A percentile compares a stretch with the other conserved stretches of the same genome.
These are phyloP conservation scores for Trachelipus rathkii DNA, from an alignment of 1,140 invertebrate genomes.

Conservation along the genomic window DNA sequence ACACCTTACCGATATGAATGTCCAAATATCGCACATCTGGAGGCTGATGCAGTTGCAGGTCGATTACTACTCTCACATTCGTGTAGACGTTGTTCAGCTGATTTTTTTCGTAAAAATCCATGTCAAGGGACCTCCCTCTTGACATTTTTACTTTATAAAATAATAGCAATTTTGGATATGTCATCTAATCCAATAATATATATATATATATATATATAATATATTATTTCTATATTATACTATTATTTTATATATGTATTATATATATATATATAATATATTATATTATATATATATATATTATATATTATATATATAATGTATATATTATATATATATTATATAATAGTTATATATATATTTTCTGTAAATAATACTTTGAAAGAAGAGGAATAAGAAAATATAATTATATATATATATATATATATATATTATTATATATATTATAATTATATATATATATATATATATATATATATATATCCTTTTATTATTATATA, in stretches of 20 bases:
- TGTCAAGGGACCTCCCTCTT: background rate
- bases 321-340: conserved; percentile 13
- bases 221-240: too few relatives aligned
- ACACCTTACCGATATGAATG: background rate
- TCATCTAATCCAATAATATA: background rate
- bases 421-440: too few relatives aligned
- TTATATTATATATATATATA: conserved; percentile 14
- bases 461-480: too few relatives aligned
- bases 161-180: background rate
- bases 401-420: too few relatives aligned
- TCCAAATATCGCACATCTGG: background rate
- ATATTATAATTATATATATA: too few relatives aligned
- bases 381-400: too few relatives aligned
- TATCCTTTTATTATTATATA: too few relatives aligned
- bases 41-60: background rate
- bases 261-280: conserved; percentile 15
- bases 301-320: conserved; percentile 15
- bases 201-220: too few relatives aligned
- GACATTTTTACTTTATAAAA: background rate
- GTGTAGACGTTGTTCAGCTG: background rate
- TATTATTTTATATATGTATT: background rate
- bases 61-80: background rate
- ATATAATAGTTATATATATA: background rate
- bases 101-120: background rate
- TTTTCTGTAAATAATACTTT: too few relatives aligned